Evolutionary conservation across 2,113 vertebrate genomes (phyloP), one percentile per base, ranked within the genome.

Genomic region (Pristiophorus japonicus): DNA sequence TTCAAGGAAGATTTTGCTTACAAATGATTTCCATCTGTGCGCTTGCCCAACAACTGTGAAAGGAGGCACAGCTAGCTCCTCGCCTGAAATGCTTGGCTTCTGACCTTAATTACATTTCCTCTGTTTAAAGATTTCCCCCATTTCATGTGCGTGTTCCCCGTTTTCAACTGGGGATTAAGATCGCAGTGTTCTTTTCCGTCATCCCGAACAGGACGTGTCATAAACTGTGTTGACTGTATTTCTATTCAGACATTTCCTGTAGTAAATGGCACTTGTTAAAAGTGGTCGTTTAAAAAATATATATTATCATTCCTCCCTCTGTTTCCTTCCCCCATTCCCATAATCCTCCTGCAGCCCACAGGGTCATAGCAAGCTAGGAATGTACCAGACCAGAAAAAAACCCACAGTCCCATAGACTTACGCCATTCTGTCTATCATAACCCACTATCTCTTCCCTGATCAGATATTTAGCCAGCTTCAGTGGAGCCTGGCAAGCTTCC

Each of bases 1-100:
- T 88, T 88, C 85, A 88, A 88, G 85, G 85, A 88, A 51, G 85
- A 88, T 88, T 88, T 91, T 91, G 34, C 88, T 91, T 34, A 91
- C 55, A 91, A 91, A 91, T 91, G 51, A 91, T 91, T 91, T 91
- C 88, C 88, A 90, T 51, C 85, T 91, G 88, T 63, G 88, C 62
- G 55, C 88, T 90, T 4, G n/a, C 75, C 3, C 4, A 81, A 3
- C 2, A n/a, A 18, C 75, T 81, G 75, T 81, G 51, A 91, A 91
- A 91, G 30, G 88, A 62, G 51, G 34, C 62, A 91, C 34, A 62
- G 88, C 55, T n/a, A 91, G 55, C 47, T 45, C 81, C 16, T 22
- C 20, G 81, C 85, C 85, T 88, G 85, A 88, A 88, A 88, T 88
- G 11, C 51, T 88, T 88, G 85, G 45, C 85, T 55, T 88, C 27